phyloP scores from a whole-genome alignment of 2,797 vertebrate genomes.

The Sebastes matsubarae region DNA sequence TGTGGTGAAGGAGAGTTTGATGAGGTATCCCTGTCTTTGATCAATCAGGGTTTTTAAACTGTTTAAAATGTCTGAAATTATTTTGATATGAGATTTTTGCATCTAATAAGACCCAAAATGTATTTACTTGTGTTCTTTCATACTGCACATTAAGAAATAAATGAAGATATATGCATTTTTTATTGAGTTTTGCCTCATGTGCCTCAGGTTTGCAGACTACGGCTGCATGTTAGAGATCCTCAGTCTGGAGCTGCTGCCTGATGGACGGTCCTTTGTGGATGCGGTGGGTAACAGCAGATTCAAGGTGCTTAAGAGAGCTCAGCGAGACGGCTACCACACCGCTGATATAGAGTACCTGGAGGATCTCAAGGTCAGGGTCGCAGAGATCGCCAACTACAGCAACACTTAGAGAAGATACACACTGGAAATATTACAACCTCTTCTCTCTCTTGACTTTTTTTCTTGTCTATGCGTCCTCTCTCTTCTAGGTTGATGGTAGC shows the following conservation, averaged over 20 bases:
- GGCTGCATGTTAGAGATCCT: conserved; percentile 91
- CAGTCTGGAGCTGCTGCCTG: conserved; percentile 84
- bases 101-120: background rate
- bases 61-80: background rate
- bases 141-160: background rate
- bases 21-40: background rate
- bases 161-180: background rate
- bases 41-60: background rate
- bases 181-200: background rate
- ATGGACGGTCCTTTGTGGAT: conserved; percentile 90
- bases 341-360: conserved; percentile 91
- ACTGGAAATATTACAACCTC: background rate
- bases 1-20: no score
- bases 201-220: conserved; percentile 88
- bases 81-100: background rate
- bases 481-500: conserved; percentile 80
- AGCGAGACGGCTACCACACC: conserved; percentile 91
- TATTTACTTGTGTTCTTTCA: background rate
- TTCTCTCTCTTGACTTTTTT: background rate
- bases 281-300: conserved; percentile 87
- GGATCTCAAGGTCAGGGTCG: conserved; percentile 84
- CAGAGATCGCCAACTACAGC: background rate
- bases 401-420: background rate
- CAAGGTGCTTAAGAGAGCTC: conserved; percentile 85
- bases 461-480: background rate